Base-by-base conservation (phyloP, 1,140 invertebrate species). In the Diachasma alloeum region DNA sequence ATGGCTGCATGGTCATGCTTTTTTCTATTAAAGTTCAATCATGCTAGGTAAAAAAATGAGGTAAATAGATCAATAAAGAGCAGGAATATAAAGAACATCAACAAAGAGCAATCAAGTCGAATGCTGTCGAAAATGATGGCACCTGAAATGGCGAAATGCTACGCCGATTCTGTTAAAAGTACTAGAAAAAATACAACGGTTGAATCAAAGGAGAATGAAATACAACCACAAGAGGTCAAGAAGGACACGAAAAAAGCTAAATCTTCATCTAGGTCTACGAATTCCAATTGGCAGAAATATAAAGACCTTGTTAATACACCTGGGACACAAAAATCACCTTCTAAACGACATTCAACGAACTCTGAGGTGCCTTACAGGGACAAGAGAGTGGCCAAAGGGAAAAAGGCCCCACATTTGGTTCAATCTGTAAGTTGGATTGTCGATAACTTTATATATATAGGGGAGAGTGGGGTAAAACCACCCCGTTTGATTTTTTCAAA, bases 201-300 rank as follows among this genome's bases (percentile, higher is more conserved):
- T 44, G 72, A 24, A 42, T 63, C 26, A 15, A 48, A 42, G 24
- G 53, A 75, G 11, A 37, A 48, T 10, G 42, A 31, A 44, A 13
- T 17, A 0, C 46, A 78, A 17, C 37, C 36, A 15, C 4, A 53
- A 26, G 56, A 69, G 5, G 19, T 31, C 11, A 26, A 13, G 13
- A 15, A 13, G 13, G 26, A 53, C 13, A 24, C 66, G 24, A 68
- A 22, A 8, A 68, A 48, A 26, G 11, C 6, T 15, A 72, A 74
- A 72, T 22, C 44, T 46, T 24, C 11, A 42, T 17, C 63, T 4
- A 37, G 26, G 22, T 15, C 59, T 44, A 67, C 70, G 0, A 75
- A 78, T 68, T 81, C 81, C 0, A 88, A 88, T 78, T 88, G 87
- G 87, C 75, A 86, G 31, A 84, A 74, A 26, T 88, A 79, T 53